A percentile compares a stretch with the other conserved stretches of the same genome.
Evolutionary conservation across 1,140 invertebrate genomes (phyloP).

Genomic region (Drosophila paulistorum): DNA sequence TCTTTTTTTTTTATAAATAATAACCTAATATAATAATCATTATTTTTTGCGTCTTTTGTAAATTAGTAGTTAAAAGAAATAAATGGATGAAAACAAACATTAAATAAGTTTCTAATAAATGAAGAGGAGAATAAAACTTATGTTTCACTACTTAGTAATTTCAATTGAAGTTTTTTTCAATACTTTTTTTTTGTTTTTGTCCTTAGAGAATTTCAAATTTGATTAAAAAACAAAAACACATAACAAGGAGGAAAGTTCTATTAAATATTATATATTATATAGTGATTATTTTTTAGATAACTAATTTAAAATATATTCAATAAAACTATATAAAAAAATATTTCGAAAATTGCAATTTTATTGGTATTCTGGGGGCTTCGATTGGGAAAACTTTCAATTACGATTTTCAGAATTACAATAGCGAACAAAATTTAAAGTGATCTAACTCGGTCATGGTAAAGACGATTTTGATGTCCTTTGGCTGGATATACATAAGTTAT

Average conservation of each 20-base stretch:
- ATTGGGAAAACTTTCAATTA: no score
- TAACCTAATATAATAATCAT: constrained; percentile 41
- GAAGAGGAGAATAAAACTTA: constrained; percentile 27
- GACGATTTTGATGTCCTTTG: no score
- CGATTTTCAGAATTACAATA: no score
- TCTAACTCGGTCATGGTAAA: no score
- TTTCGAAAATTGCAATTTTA: neutral
- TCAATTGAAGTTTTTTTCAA: constrained; percentile 33
- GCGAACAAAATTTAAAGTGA: no score
- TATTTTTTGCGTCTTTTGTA: constrained; percentile 56
- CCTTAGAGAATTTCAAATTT: constrained; percentile 35
- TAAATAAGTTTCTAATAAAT: constrained; percentile 22
- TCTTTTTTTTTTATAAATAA: constrained; percentile 52
- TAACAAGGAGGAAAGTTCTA: constrained; percentile 62
- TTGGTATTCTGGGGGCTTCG: neutral
- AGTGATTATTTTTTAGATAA: constrained; percentile 76
- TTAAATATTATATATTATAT: constrained; percentile 59
- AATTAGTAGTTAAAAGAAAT: constrained; percentile 60
- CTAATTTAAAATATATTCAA: constrained; percentile 79
- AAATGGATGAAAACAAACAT: constrained; percentile 13
- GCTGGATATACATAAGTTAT: no score
- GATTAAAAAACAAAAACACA: constrained; percentile 19
- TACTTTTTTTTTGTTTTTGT: constrained; percentile 40
- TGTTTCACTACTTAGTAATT: constrained; percentile 63
- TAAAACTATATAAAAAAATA: constrained; percentile 59